Base-by-base conservation (phyloP, 2,888 invertebrate genomes). In the Noctua fimbriata region DNA sequence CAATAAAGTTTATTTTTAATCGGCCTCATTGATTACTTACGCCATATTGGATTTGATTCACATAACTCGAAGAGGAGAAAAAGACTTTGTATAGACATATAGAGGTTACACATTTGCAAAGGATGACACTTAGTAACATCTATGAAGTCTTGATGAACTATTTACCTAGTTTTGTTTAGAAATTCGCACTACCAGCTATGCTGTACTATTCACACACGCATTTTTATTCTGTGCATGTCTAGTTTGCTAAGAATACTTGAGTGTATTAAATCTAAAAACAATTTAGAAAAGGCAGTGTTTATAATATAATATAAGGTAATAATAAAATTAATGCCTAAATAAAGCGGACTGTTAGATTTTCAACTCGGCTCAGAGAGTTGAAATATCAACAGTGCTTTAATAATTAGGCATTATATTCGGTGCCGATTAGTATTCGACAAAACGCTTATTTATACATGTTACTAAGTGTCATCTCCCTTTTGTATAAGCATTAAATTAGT, bases 101-200 rank as follows among this genome's bases (percentile, higher is more conserved):
- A 63, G 63, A 63, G 63, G 28, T 63, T 32, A 63, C 32, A 36
- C 28, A 41, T 47, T 78, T 47, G 36, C 16, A 18, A 63, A 69
- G 36, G 41, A 41, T 44, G n/a, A 71, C 49, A 70, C 84, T 78
- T 66, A 36, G 65, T 36, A 80, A 80, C 60, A 80, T 44, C 21
- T 36, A 55, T 24, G 21, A 69, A 63, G 69, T 21, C 28, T 69
- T 52, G 24, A 10, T 60, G 18, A 36, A 47, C 3, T 36, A n/a
- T 36, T 7, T 32, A 55, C 12, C 14, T n/a, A 65, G 49, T 60
- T 36, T 60, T n/a, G 6, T 58, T 32, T 9, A 41, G 47, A 41
- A 60, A 65, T 21, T n/a, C 18, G 9, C 32, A 32, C 70, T 67
- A 71, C 10, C 1, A 65, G 4, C 24, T 47, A 41, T 58, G 24